phyloP scores from a whole-genome alignment of 2,888 invertebrate species.

The Macaria liturata region DNA sequence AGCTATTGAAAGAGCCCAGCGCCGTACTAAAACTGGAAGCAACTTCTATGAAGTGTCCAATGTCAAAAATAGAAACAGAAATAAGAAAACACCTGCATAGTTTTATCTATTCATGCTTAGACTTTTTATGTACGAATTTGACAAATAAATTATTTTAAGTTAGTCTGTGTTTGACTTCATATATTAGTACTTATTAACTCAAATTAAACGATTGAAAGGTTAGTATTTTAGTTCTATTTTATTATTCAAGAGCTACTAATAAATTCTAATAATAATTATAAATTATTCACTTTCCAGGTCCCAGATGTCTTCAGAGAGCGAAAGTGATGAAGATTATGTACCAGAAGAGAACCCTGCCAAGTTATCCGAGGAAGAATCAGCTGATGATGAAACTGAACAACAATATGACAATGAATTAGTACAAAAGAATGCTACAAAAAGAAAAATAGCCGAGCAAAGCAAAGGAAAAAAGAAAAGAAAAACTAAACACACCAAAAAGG shows the following conservation, averaged over 20 bases:
- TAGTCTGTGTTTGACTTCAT: too few species aligned
- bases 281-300: neutral
- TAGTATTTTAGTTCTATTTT: too few species aligned
- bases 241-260: too few species aligned
- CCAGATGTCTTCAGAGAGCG: conserved; percentile 86
- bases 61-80: conserved; percentile 93
- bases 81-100: conserved; percentile 81
- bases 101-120: neutral
- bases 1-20: conserved; percentile 88
- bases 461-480: conserved; percentile 58
- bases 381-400: conserved; percentile 83
- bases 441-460: conserved; percentile 50
- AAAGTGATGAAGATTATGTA: conserved; percentile 91
- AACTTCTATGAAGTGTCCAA: conserved; percentile 95
- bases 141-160: conserved; percentile 17
- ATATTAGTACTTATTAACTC: too few species aligned
- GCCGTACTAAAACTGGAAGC: conserved; percentile 92
- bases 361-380: conserved; percentile 87
- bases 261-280: too few species aligned
- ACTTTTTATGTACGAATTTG: neutral
- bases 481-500: conserved; percentile 34
- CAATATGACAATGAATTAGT: conserved; percentile 79
- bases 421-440: conserved; percentile 56
- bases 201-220: too few species aligned
- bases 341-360: conserved; percentile 85